Conservation (phyloP, 30 jellyfish, hydroid and myxozoan genomes). For the Turritopsis rubra region DNA sequence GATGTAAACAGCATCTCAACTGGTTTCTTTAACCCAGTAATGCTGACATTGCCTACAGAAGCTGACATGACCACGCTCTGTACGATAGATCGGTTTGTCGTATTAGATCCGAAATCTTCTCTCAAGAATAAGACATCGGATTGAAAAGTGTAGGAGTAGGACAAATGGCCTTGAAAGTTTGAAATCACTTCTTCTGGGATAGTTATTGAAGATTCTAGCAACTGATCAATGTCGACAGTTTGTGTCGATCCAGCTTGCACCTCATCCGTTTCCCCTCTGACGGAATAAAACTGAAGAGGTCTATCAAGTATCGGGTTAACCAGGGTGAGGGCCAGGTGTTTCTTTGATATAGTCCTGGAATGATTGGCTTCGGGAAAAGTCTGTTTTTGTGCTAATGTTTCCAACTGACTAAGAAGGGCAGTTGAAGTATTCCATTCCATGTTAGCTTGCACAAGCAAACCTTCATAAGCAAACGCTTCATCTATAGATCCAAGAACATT, state of each 20-base stretch:
- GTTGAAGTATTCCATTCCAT: neutral
- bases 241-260: no score
- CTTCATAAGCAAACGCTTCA: neutral
- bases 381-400: conserved; percentile 20
- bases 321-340: neutral
- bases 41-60: conserved; percentile 35
- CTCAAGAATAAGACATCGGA: conserved; percentile 1
- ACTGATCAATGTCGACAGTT: neutral
- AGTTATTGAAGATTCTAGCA: neutral
- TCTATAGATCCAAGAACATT: conserved; percentile 5
- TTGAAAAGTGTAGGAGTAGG: conserved; percentile 11
- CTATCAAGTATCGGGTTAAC: neutral
- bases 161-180: neutral
- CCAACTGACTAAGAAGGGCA: conserved; percentile 8
- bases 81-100: conserved; percentile 12
- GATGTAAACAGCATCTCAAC: conserved; percentile 28
- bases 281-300: conserved; percentile 6
- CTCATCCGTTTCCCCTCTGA: neutral
- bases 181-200: conserved; percentile 2
- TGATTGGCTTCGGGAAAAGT: neutral
- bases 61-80: conserved; percentile 74
- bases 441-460: conserved; percentile 1
- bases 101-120: neutral
- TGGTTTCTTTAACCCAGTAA: conserved; percentile 29
- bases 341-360: neutral